A percentile compares a stretch with the other conserved stretches of the same genome.
These are phyloP conservation scores for Megaceryle alcyon DNA, from an alignment of 2,797 vertebrate genomes.

Conservation along the genomic window DNA sequence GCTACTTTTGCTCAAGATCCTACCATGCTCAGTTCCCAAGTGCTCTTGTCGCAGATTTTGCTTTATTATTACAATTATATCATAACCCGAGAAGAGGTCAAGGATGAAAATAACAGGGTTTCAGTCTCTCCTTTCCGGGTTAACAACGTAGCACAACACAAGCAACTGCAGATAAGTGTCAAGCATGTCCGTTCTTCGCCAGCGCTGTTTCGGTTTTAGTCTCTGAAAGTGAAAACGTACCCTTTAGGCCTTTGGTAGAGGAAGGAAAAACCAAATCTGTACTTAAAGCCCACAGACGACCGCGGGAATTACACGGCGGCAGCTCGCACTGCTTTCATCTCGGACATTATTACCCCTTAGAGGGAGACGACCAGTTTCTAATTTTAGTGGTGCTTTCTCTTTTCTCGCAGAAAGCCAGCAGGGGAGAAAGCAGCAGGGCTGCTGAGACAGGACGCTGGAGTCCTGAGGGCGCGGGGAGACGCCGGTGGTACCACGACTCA, in stretches of 20 bases:
- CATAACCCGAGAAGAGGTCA: background rate
- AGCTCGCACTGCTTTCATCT: background rate
- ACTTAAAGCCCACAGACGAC: background rate
- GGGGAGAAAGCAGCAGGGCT: background rate
- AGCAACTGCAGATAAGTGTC: background rate
- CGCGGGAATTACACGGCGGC: background rate
- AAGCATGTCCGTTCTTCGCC: background rate
- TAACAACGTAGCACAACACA: background rate
- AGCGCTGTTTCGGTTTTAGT: background rate
- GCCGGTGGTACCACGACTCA: background rate
- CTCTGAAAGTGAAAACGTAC: conserved; percentile 33
- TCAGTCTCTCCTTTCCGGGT: conserved; percentile 21
- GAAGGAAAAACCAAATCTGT: background rate
- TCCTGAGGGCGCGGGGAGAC: background rate
- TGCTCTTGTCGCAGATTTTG: background rate
- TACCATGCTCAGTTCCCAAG: conserved; percentile 42
- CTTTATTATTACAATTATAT: background rate
- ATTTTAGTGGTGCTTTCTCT: background rate
- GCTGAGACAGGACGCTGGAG: background rate
- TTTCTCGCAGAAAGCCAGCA: background rate
- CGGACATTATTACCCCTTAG: fast-evolving
- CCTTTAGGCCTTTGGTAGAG: conserved; percentile 2
- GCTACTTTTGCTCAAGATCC: conserved; percentile 34
- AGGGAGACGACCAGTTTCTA: fast-evolving
- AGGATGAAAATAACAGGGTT: background rate